These are phyloP conservation scores for Masnerella sp. DNA, from an alignment of 2,888 invertebrate genomes.

Conservation along the genomic window DNA sequence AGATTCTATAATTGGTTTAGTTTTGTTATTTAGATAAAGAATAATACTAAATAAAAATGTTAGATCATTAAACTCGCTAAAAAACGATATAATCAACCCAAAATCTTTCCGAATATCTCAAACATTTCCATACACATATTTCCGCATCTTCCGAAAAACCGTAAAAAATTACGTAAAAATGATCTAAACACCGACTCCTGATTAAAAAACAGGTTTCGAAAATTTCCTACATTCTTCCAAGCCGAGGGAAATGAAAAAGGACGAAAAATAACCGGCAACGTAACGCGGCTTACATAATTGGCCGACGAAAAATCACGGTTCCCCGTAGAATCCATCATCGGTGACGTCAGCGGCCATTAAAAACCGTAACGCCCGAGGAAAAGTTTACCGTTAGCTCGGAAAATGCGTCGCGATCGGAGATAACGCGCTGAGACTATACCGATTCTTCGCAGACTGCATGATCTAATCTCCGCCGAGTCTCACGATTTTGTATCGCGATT, in stretches of 20 bases:
- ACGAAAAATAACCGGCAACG: slow-evolving; percentile 12
- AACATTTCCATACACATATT: too few species aligned
- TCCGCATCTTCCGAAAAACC: too few species aligned
- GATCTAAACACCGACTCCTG: slow-evolving; percentile 3
- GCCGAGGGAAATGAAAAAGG: slow-evolving; percentile 22
- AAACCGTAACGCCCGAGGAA: slow-evolving; percentile 12
- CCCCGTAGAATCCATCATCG: slow-evolving; percentile 4
- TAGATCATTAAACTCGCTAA: too few species aligned
- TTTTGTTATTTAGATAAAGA: too few species aligned
- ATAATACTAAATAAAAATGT: too few species aligned
- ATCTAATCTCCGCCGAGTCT: slow-evolving; percentile 26
- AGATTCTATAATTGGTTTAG: too few species aligned
- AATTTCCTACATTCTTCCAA: slow-evolving; percentile 35
- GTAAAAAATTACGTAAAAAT: too few species aligned
- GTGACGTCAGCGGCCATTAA: slow-evolving; percentile 10
- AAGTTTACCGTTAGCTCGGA: slow-evolving; percentile 23
- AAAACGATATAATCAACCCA: too few species aligned
- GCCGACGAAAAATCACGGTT: slow-evolving; percentile 17
- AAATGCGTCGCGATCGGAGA: slow-evolving; percentile 16
- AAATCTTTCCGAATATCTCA: too few species aligned
- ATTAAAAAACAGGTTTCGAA: slow-evolving; percentile 35
- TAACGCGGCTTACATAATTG: slow-evolving; percentile 14
- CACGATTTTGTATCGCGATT: slow-evolving; percentile 42
- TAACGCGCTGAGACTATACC: slow-evolving; percentile 16
- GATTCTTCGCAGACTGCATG: slow-evolving; percentile 21